phyloP scores from a whole-genome alignment of 2,888 invertebrate species.

The Drosophila aldrichi region DNA sequence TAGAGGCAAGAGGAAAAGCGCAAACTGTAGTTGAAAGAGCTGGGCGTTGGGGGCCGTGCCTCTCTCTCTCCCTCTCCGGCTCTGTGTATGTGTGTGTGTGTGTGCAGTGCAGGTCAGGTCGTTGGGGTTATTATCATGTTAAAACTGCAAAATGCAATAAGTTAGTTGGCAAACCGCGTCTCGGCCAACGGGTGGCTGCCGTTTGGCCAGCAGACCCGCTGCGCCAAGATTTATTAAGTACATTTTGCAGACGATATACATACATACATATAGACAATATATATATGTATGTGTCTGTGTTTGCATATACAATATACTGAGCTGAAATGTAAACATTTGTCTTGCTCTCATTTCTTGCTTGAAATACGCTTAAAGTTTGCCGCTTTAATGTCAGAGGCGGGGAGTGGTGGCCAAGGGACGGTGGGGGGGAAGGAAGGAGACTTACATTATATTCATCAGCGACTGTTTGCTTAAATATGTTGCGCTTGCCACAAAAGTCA shows the following conservation, averaged over 20 bases:
- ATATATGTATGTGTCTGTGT: neutral
- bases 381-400: constrained; percentile 8
- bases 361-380: constrained; percentile 26
- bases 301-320: neutral
- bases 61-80: neutral
- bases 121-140: constrained; percentile 69
- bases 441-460: constrained; percentile 43
- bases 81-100: constrained; percentile 1
- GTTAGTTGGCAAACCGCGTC: constrained; percentile 62
- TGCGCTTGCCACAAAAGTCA: constrained; percentile 45
- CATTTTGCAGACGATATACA: constrained; percentile 20
- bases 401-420: neutral
- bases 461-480: constrained; percentile 41
- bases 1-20: constrained; percentile 48
- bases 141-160: constrained; percentile 70
- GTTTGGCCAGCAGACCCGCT: constrained; percentile 44
- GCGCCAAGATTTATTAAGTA: constrained; percentile 68
- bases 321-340: constrained; percentile 1
- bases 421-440: too few species aligned
- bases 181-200: constrained; percentile 42
- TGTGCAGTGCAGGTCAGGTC: constrained; percentile 41
- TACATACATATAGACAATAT: neutral
- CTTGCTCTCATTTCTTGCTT: constrained; percentile 21
- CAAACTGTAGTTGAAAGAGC: constrained; percentile 29
- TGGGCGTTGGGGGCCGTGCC: constrained; percentile 14